These are phyloP conservation scores for Varecia variegata DNA, from an alignment of 2,797 vertebrate genomes.

Conservation along the genomic window DNA sequence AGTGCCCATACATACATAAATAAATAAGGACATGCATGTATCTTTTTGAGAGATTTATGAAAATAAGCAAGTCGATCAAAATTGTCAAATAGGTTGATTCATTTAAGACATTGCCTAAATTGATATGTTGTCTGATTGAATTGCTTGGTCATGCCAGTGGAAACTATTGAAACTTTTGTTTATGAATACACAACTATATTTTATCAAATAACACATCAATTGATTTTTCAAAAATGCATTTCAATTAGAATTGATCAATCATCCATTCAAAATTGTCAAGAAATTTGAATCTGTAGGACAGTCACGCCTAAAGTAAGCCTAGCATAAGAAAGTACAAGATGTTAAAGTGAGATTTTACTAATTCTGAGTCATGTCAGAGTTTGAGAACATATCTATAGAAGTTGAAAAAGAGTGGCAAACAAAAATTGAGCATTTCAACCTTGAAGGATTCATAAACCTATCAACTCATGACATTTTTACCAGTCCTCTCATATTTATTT, in stretches of 20 bases:
- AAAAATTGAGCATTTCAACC: slow-evolving; percentile 24
- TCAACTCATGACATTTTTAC: slow-evolving; percentile 33
- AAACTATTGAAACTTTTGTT: background rate
- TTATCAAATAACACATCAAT: slow-evolving; percentile 19
- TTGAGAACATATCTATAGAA: slow-evolving; percentile 14
- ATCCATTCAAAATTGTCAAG: slow-evolving; percentile 20
- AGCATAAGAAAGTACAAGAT: background rate
- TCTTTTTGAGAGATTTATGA: slow-evolving; percentile 57
- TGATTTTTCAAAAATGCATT: background rate
- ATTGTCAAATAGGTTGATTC: slow-evolving; percentile 26
- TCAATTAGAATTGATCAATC: slow-evolving; percentile 30
- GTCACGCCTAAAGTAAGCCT: background rate
- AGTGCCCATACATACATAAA: background rate
- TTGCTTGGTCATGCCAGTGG: background rate
- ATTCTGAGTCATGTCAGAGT: slow-evolving; percentile 27
- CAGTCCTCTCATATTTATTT: background rate
- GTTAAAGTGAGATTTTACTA: slow-evolving; percentile 39
- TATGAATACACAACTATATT: slow-evolving; percentile 7
- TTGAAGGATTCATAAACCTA: slow-evolving; percentile 22
- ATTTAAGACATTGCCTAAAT: slow-evolving; percentile 37
- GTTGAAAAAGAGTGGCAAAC: slow-evolving; percentile 1
- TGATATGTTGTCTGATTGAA: slow-evolving; percentile 14
- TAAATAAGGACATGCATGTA: background rate
- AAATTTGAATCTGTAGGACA: background rate
- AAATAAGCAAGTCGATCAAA: slow-evolving; percentile 57